Base-by-base conservation (phyloP, 2,888 invertebrate genomes). In the Agrotis exclamationis region DNA sequence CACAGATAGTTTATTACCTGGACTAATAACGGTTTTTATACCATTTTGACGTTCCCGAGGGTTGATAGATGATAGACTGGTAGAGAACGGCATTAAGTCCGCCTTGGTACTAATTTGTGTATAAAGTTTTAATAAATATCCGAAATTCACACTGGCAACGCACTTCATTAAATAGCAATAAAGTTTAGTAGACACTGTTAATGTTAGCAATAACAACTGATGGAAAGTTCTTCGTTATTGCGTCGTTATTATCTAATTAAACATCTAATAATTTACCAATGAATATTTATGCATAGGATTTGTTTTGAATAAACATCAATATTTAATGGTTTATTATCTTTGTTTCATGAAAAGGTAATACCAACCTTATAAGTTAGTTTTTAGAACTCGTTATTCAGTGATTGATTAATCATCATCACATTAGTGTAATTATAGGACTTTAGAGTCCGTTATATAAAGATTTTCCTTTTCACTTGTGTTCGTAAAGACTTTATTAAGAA, bases 141-240 rank as follows among this genome's bases (percentile, higher is more conserved):
- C 9, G 39, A 39, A 39, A 39, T 39, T 39, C 39, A 11, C 9
- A 11, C 39, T 9, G 11, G 39, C 39, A 39, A 1, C 1, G 39
- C 66, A 72, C 59, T 57, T 73, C 28, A 77, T 79, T 64, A 62
- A 14, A 63, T 33, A 0, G 44, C 20, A 62, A 65, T 62, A 54
- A n/a, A 24, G 7, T 63, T 64, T 63, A 56, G 7, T 56, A 56
- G 7, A 14, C 33, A n/a, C 56, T 14, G n/a, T 56, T 56, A n/a
- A 60, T 51, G 33, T 45, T 48, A 33, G 57, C 53, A 60, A 68
- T 74, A 68, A 57, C 11, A 50, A 64, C 47, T 63, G 9, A 24
- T 53, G 64, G 60, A 69, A 67, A 73, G 59, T 67, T 22, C 44
- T 39, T 39, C 9, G 7, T 67, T 45, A 64, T 77, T 48, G 22